phyloP scores from a whole-genome alignment of 2,113 vertebrate genomes.

The Aplodontia rufa region DNA sequence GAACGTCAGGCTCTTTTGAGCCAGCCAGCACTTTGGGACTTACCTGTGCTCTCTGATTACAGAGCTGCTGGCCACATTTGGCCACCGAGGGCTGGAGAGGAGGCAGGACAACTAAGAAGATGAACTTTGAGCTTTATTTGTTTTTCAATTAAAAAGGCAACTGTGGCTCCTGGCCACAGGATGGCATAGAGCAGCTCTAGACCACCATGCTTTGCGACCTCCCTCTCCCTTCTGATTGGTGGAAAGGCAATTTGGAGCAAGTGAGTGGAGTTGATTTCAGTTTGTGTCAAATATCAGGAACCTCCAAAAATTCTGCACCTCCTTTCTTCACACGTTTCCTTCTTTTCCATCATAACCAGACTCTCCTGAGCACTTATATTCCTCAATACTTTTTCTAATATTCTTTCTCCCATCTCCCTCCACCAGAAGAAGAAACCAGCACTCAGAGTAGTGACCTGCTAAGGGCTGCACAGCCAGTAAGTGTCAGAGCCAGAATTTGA shows the following conservation, averaged over 20 bases:
- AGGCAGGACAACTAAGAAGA: background rate
- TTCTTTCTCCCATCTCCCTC: too few relatives aligned
- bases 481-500: background rate
- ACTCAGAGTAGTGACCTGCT: background rate
- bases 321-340: background rate
- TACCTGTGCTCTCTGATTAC: accelerated
- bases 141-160: background rate
- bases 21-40: background rate
- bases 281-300: background rate
- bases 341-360: background rate
- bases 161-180: accelerated
- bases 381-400: background rate
- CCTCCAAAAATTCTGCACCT: background rate
- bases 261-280: accelerated
- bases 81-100: background rate
- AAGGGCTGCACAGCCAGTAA: background rate
- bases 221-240: background rate
- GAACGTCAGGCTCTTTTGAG: too few relatives aligned
- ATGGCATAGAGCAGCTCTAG: accelerated
- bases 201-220: accelerated
- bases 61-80: accelerated
- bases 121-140: background rate
- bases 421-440: background rate
- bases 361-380: background rate
- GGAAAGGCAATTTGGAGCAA: background rate